A percentile compares a stretch with the other conserved stretches of the same genome.
Evolutionary conservation across 2,113 vertebrate genomes (phyloP).

Genomic region (Chitala chitala): DNA sequence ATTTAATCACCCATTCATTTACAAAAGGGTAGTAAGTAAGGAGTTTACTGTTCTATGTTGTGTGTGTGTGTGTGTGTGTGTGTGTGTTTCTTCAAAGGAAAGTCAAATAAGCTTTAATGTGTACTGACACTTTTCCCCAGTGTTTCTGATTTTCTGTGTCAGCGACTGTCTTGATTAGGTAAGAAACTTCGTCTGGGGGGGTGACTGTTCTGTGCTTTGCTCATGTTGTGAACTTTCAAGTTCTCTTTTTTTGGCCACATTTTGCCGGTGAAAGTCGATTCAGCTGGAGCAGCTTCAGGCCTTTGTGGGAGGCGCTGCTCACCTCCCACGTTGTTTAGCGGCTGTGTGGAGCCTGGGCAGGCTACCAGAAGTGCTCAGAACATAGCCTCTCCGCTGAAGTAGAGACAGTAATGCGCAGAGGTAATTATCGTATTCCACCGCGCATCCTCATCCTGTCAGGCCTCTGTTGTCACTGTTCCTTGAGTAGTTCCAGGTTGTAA

Average conservation of each 20-base stretch:
- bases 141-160: conserved; percentile 1
- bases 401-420: conserved; percentile 7
- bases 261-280: no score
- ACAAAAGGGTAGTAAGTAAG: background rate
- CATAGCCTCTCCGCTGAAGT: background rate
- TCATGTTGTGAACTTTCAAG: no score
- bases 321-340: background rate
- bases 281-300: background rate
- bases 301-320: background rate
- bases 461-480: background rate
- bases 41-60: conserved; percentile 13
- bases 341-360: background rate
- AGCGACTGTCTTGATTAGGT: background rate
- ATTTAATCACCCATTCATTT: conserved; percentile 16
- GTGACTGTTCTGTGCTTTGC: background rate
- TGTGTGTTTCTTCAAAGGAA: background rate
- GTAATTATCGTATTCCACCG: conserved; percentile 11
- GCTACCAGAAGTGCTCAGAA: conserved; percentile 1
- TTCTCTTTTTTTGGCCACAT: no score
- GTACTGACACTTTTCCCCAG: background rate
- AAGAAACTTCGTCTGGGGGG: background rate
- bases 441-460: no score
- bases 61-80: background rate
- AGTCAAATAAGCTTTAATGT: background rate
- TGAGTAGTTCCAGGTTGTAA: background rate